Conservation (phyloP, 1,140 invertebrate species). For the Euwallacea fornicatus region DNA sequence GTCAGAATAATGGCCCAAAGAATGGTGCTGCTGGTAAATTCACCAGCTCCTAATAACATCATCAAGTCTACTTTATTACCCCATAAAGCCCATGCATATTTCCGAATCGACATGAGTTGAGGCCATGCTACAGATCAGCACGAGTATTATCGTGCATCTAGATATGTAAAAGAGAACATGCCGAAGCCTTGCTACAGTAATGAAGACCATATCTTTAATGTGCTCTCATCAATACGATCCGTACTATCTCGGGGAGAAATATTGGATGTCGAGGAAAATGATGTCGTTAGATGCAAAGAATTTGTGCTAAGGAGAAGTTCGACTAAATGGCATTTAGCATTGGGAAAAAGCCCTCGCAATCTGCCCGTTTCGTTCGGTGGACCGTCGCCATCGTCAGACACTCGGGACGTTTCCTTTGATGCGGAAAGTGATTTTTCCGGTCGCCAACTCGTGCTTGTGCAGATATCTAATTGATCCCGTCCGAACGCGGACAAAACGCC, state of each 20-base stretch:
- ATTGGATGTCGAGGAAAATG: neutral
- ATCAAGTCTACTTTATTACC: constrained; percentile 34
- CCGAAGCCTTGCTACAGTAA: constrained; percentile 27
- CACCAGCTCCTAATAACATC: constrained; percentile 29
- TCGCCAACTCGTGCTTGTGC: too few species aligned
- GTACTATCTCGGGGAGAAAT: constrained; percentile 7
- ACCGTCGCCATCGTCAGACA: too few species aligned
- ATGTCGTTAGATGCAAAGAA: neutral
- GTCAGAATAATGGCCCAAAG: neutral
- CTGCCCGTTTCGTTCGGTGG: too few species aligned
- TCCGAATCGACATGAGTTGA: constrained; percentile 31
- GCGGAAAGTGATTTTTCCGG: too few species aligned
- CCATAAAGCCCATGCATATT: constrained; percentile 32
- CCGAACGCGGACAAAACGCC: too few species aligned
- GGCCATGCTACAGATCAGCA: constrained; percentile 34
- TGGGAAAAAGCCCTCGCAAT: too few species aligned
- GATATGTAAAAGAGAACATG: constrained; percentile 37
- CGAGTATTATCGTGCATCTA: constrained; percentile 35
- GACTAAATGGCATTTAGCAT: too few species aligned
- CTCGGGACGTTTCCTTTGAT: too few species aligned
- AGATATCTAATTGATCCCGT: too few species aligned
- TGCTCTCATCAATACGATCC: constrained; percentile 26
- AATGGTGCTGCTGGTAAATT: constrained; percentile 8
- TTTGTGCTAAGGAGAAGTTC: neutral
- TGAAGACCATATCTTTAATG: constrained; percentile 35